These are phyloP conservation scores for Pseudorectes ferrugineus DNA, from an alignment of 2,113 vertebrate species.

Conservation along the genomic window DNA sequence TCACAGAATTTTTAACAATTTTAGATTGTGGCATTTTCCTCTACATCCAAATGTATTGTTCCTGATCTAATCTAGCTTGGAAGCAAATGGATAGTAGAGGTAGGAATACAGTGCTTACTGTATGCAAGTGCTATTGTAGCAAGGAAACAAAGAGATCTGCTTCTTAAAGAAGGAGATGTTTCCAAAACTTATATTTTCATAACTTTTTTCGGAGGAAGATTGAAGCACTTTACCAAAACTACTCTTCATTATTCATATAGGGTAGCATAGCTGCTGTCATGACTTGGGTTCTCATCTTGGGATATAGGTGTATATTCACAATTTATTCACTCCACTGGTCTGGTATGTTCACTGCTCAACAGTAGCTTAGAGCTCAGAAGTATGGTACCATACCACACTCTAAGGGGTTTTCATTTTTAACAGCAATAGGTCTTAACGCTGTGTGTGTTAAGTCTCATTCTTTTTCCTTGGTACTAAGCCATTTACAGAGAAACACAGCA, in stretches of 20 bases:
- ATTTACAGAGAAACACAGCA: neutral
- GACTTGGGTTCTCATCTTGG: neutral
- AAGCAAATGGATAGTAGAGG: conserved; percentile 8
- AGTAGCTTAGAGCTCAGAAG: conserved; percentile 6
- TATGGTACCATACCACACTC: neutral
- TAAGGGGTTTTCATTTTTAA: neutral
- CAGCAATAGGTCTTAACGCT: neutral
- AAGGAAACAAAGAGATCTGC: conserved; percentile 48
- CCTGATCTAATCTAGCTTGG: neutral
- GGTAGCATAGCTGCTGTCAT: neutral
- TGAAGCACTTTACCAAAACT: conserved; percentile 66
- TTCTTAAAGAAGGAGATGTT: conserved; percentile 61
- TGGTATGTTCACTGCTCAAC: neutral
- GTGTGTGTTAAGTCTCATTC: neutral
- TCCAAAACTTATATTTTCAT: conserved; percentile 57
- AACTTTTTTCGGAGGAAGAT: conserved; percentile 8
- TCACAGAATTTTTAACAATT: neutral
- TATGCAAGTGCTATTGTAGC: conserved; percentile 36
- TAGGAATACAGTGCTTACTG: conserved; percentile 4
- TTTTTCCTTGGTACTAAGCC: neutral
- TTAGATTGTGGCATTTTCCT: conserved; percentile 20
- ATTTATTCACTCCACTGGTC: neutral
- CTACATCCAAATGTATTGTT: neutral
- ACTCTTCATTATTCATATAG: conserved; percentile 7
- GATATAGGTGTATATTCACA: neutral